Evolutionary conservation across 2,797 vertebrate genomes (phyloP), one percentile per base, ranked within the genome.

Genomic region (Mus spretus): DNA sequence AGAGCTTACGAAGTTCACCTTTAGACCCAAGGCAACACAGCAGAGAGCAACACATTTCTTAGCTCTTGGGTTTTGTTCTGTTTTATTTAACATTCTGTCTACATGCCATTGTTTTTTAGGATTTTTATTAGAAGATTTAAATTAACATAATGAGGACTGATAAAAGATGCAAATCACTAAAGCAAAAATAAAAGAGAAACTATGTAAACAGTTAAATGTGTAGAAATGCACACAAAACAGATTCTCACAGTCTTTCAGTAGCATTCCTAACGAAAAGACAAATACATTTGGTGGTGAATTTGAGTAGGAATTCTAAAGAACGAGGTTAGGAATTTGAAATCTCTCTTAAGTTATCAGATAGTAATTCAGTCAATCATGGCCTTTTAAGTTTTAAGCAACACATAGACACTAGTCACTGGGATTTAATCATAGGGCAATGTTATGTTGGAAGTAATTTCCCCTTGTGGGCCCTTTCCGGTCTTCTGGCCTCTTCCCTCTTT

Each of bases 21-120:
- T 72, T 77, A 65, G 44, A 94, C 80, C 14, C 93, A 92, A 47
- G 28, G 78, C 88, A 74, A 86, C 94, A 86, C 0, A 17, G 37
- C 34, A 72, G 47, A 89, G 86, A 89, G 88, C 47, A 78, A 24
- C 6, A 19, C 31, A 28, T 57, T 88, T 81, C 92, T 94, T 50
- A 67, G 19, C 65, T 85, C 67, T 63, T 6, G 37, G 11, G 7
- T 22, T 85, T 50, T 9, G 19, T 50, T 67, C 34, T 85, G 61
- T n/a, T 85, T 67, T 50, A 77, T 85, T 85, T 50, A 84, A 67
- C 19, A 53, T 85, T 50, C 13, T 85, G 2, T 67, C 61, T 34
- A 22, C 44, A 14, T 65, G 44, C 19, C 31, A 67, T 67, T 63
- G 17, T n/a, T 85, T 47, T 34, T 14, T 61, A n/a, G 83, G 8